A percentile compares a stretch with the other conserved stretches of the same genome.
Evolutionary conservation across 2,113 vertebrate genomes (phyloP).

Genomic region (Mustela nigripes): DNA sequence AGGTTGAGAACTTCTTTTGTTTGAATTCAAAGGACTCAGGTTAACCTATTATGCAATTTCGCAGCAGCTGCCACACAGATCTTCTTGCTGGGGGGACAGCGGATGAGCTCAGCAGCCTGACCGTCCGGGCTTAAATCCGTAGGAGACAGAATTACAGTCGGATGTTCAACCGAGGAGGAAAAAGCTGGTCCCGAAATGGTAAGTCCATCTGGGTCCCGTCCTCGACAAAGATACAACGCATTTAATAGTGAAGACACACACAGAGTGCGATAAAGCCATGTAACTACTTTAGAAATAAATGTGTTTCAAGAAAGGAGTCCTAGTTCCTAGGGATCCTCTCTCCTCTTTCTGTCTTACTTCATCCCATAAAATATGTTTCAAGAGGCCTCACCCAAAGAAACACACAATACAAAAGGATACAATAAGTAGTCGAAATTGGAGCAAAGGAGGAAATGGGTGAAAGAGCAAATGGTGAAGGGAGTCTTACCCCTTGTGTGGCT

Average conservation of each 20-base stretch:
- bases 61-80: background rate
- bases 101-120: background rate
- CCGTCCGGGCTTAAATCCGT: rapidly evolving
- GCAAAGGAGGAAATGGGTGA: background rate
- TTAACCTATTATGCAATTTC: conserved; percentile 47
- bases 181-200: background rate
- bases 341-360: background rate
- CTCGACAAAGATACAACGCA: background rate
- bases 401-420: background rate
- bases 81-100: background rate
- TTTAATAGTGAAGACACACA: background rate
- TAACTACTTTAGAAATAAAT: background rate
- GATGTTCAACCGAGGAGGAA: conserved; percentile 44
- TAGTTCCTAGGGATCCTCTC: background rate
- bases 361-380: background rate
- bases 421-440: background rate
- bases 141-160: background rate
- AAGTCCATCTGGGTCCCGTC: background rate
- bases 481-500: background rate
- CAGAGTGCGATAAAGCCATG: background rate
- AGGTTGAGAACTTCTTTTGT: conserved; percentile 64
- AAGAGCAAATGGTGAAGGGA: background rate
- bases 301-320: background rate
- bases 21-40: conserved; percentile 15
- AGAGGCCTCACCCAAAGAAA: background rate